These are phyloP conservation scores for Maniola jurtina DNA, from an alignment of 1,140 invertebrate species.

Conservation along the genomic window DNA sequence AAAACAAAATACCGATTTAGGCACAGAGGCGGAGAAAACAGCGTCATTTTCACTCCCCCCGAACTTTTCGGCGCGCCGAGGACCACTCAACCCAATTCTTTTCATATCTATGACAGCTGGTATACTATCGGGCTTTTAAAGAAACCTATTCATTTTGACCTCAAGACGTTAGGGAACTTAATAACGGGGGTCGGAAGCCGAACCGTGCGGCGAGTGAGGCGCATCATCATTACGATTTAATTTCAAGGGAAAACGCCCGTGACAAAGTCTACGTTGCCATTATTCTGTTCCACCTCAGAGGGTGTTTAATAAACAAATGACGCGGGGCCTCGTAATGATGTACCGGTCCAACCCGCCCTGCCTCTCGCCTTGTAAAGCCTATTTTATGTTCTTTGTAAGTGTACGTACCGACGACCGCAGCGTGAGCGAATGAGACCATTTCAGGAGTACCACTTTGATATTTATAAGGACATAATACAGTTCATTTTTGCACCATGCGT, in stretches of 20 bases:
- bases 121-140: constrained; percentile 65
- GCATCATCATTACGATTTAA: constrained; percentile 76
- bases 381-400: constrained; percentile 53
- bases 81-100: constrained; percentile 68
- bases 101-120: constrained; percentile 73
- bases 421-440: constrained; percentile 24
- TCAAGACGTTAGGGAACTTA: constrained; percentile 71
- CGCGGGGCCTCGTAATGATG: constrained; percentile 64
- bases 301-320: constrained; percentile 78
- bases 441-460: constrained; percentile 25
- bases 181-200: constrained; percentile 61
- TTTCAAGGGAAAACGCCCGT: constrained; percentile 70
- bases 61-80: constrained; percentile 51
- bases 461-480: constrained; percentile 26
- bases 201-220: constrained; percentile 60
- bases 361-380: constrained; percentile 50
- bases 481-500: constrained; percentile 14
- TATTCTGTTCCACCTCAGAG: constrained; percentile 73
- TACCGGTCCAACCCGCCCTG: constrained; percentile 44
- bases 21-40: constrained; percentile 38
- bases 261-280: constrained; percentile 70
- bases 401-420: constrained; percentile 29
- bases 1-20: constrained; percentile 29
- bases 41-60: constrained; percentile 41
- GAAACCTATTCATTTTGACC: constrained; percentile 74